Base-by-base conservation (phyloP, 2,888 invertebrate genomes). In the Orthosia gothica region DNA sequence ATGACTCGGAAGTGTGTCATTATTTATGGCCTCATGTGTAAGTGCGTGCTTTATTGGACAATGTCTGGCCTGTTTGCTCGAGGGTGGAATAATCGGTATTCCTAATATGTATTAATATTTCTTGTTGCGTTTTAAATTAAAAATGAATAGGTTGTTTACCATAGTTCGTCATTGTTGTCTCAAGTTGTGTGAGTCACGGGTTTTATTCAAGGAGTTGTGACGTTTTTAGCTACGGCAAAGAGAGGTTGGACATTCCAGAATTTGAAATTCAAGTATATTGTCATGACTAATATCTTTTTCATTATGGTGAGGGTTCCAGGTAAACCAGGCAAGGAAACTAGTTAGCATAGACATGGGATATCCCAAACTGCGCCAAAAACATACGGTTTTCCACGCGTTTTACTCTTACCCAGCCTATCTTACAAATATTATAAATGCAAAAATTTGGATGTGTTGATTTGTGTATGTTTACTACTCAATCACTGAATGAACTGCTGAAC, bases 1-100 rank as follows among this genome's bases (percentile, higher is more conserved):
- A 79, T 68, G 62, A 77, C 70, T 76, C 64, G 75, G 74, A 79
- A 82, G 76, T 85, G 76, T 85, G 74, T 73, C 69, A 26, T 68
- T 78, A 74, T 83, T 81, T 78, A 74, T 85, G 87, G 74, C 78
- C 79, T 69, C 79, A 84, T 85, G 79, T 90, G 82, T 87, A 91
- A 76, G 52, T 70, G 67, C 70, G 67, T 79, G 77, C 81, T 83
- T 85, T 84, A 86, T 89, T 88, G 85, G 85, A 88, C 87, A 87
- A 88, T 84, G 84, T 88, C 85, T 83, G 58, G 74, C 69, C 77
- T 81, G 13, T 54, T 50, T 20, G 18, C 79, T 85, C 55, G 74
- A 77, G 83, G 85, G 79, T 81, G 69, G 72, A 79, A 70, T 83
- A 88, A 88, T 89, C 75, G 16, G 84, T 82, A 89, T 89, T 88